Evolutionary conservation across 1,140 invertebrate genomes (phyloP).

Genomic region (Drosophila tsacasi): DNA sequence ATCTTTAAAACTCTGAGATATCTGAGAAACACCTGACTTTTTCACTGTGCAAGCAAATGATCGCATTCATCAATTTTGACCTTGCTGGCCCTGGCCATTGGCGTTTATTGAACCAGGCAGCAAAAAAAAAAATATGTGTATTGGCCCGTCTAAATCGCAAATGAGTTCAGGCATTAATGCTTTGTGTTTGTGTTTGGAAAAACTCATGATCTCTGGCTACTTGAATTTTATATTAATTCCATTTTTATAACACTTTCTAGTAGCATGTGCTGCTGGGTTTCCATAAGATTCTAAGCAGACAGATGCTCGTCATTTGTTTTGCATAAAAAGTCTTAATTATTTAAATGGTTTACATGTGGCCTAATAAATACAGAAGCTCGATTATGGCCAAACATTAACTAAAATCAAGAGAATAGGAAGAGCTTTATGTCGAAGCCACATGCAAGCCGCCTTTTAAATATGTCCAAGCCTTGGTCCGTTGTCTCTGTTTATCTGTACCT

Average conservation of each 20-base stretch:
- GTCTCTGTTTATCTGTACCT: slow-evolving; percentile 10
- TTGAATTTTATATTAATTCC: slow-evolving; percentile 29
- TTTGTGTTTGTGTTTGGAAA: slow-evolving; percentile 11
- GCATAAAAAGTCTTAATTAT: neutral
- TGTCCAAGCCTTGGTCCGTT: slow-evolving; percentile 18
- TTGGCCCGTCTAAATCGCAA: slow-evolving; percentile 31
- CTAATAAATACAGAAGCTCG: neutral
- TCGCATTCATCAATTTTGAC: slow-evolving; percentile 54
- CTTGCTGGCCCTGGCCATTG: slow-evolving; percentile 52
- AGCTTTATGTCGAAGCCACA: slow-evolving; percentile 15
- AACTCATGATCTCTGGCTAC: slow-evolving; percentile 19
- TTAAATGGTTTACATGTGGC: neutral
- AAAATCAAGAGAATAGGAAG: neutral
- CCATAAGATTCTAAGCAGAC: neutral
- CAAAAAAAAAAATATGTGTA: slow-evolving; percentile 1
- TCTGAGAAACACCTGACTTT: neutral
- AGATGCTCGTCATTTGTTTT: slow-evolving; percentile 1
- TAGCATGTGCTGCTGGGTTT: neutral
- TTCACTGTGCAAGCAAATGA: slow-evolving; percentile 18
- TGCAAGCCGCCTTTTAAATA: slow-evolving; percentile 16
- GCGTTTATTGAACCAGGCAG: slow-evolving; percentile 76
- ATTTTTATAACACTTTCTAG: slow-evolving; percentile 26
- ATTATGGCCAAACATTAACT: neutral
- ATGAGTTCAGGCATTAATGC: slow-evolving; percentile 29
- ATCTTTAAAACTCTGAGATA: neutral